These are phyloP conservation scores for Pteronura brasiliensis DNA, from an alignment of 2,113 vertebrate species.

Conservation along the genomic window DNA sequence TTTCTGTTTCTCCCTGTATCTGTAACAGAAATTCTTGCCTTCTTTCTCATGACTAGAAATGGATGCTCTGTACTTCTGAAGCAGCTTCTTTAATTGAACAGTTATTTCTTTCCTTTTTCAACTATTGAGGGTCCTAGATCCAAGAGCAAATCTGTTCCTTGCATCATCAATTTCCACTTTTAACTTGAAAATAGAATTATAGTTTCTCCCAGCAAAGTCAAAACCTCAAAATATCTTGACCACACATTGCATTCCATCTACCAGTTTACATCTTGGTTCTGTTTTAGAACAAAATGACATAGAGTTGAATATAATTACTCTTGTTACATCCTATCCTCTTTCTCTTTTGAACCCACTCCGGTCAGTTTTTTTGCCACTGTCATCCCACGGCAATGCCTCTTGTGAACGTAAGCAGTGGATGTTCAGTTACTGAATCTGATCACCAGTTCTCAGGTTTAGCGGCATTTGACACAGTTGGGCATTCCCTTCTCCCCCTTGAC, in stretches of 20 bases:
- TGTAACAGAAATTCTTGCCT: background rate
- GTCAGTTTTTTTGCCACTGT: background rate
- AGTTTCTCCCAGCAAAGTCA: background rate
- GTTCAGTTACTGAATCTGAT: background rate
- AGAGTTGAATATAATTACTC: background rate
- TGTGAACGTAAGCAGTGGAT: background rate
- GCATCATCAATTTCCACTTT: background rate
- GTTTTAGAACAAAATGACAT: background rate
- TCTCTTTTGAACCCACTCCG: background rate
- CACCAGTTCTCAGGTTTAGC: background rate
- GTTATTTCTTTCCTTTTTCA: background rate
- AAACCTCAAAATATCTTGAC: background rate
- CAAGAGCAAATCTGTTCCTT: background rate
- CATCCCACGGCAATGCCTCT: background rate
- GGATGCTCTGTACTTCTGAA: background rate
- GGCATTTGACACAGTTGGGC: background rate
- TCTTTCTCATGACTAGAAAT: background rate
- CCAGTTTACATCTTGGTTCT: background rate
- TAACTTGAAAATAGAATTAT: background rate
- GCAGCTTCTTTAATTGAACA: background rate
- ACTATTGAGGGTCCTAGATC: background rate
- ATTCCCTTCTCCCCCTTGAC: rapidly evolving
- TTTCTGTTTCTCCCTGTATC: background rate
- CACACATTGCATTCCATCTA: background rate
- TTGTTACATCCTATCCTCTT: background rate